Evolutionary conservation across 2,888 invertebrate genomes (phyloP), one percentile per base, ranked within the genome.

Genomic region (Chorisops tibialis): DNA sequence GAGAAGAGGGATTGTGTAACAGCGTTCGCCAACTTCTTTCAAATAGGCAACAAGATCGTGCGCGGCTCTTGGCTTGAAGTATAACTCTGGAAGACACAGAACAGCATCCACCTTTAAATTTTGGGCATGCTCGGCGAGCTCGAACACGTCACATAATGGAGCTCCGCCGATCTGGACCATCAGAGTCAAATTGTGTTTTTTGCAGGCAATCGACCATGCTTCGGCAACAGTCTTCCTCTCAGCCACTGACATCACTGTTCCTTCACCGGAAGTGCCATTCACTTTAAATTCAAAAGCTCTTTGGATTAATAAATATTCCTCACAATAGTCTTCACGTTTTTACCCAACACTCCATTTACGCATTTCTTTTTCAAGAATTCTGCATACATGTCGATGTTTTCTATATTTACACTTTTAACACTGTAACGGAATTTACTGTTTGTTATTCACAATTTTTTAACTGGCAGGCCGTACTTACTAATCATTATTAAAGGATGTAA

Each of bases 261-360:
- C 89, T 77, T 93, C 92, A 0, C 91, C 92, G 22, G 85, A 85
- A 0, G 91, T 89, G 11, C 92, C 91, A 75, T 89, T 89, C 5
- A 91, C 91, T 91, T 69, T 1, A 69, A 73, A 50, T 11, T 7
- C 30, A n/a, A n/a, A n/a, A n/a, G n/a, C n/a, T n/a, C n/a, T n/a
- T n/a, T n/a, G 5, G 24, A 48, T 48, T 24, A 48, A 48, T 48
- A 19, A 19, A 45, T 37, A 14, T 35, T 7, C 12, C 6, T n/a
- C n/a, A n/a, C n/a, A n/a, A n/a, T n/a, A n/a, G n/a, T n/a, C n/a
- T n/a, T n/a, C n/a, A n/a, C n/a, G n/a, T n/a, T 51, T 45, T 50
- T 51, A 89, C 90, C 87, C 64, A 91, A 79, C 38, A 91, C 81
- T 3, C 86, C 86, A 63, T 82, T 81, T 45, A 91, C 82, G 30